Evolutionary conservation across 2,113 vertebrate species (phyloP).

Genomic region (Trichechus manatus): DNA sequence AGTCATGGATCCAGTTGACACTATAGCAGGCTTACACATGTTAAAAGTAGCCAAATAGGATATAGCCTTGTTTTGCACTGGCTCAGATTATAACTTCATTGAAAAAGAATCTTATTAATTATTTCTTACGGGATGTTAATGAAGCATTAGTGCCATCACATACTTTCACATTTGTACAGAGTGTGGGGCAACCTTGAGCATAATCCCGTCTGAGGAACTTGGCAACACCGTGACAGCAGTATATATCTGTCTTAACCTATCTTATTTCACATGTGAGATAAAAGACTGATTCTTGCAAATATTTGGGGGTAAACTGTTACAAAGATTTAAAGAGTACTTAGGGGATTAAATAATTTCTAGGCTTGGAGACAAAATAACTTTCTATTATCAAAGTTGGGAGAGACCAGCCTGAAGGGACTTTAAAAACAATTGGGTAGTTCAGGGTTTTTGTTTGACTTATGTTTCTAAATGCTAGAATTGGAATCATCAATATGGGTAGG

Average conservation of each 20-base stretch:
- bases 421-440: too few relatives aligned
- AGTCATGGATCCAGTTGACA: background rate
- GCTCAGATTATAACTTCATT: background rate
- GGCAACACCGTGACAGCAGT: too few relatives aligned
- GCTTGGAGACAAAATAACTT: too few relatives aligned
- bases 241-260: background rate
- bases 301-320: background rate
- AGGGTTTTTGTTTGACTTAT: too few relatives aligned
- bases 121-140: background rate
- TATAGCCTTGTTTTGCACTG: background rate
- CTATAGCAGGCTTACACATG: background rate
- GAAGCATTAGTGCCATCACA: background rate
- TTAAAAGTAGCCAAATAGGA: background rate
- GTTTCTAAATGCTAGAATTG: too few relatives aligned
- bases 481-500: background rate
- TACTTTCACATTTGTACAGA: background rate
- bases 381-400: too few relatives aligned
- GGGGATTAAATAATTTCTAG: too few relatives aligned
- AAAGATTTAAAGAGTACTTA: too few relatives aligned
- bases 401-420: too few relatives aligned
- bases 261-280: background rate
- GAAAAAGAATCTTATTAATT: background rate
- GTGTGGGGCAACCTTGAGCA: background rate
- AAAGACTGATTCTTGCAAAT: background rate
- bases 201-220: background rate